Percentiles rank a stretch among this genome's conserved stretches.
Conservation (phyloP, 2,797 vertebrate genomes). For the Chanos chanos region DNA sequence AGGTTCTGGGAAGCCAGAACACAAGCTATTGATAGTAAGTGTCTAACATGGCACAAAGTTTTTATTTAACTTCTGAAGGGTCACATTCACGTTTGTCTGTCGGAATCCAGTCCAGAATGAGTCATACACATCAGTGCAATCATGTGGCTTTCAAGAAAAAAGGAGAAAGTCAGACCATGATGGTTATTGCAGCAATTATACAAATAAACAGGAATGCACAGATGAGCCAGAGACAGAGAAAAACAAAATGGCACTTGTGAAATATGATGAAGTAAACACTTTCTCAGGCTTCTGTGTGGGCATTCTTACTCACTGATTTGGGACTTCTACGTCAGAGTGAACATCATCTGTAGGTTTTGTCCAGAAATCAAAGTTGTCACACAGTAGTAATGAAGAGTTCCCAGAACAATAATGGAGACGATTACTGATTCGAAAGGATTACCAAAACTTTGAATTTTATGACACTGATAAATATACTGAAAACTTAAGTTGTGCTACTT, state of each 20-base stretch:
- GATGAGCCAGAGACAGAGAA: constrained; percentile 45
- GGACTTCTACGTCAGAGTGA: too few species aligned
- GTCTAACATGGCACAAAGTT: constrained; percentile 11
- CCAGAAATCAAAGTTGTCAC: too few species aligned
- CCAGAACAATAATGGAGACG: too few species aligned
- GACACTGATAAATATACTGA: too few species aligned
- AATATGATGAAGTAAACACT: constrained; percentile 29
- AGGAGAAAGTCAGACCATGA: constrained; percentile 36
- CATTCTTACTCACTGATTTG: too few species aligned
- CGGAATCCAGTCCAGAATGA: constrained; percentile 47
- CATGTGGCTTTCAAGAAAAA: constrained; percentile 55
- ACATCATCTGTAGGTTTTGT: too few species aligned
- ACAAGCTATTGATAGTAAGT: constrained; percentile 41
- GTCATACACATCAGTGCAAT: constrained; percentile 57
- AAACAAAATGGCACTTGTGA: constrained; percentile 49
- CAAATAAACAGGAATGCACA: constrained; percentile 54
- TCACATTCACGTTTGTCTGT: constrained; percentile 44
- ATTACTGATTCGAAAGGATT: too few species aligned
- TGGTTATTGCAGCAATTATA: constrained; percentile 49
- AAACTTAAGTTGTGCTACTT: too few species aligned
- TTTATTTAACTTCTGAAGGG: constrained; percentile 46
- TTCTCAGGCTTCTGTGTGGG: background rate
- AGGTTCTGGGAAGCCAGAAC: constrained; percentile 33
- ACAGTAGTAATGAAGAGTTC: too few species aligned
- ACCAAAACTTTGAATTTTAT: too few species aligned